These are phyloP conservation scores for Apotomis turbidana DNA, from an alignment of 2,888 invertebrate genomes.

Conservation along the genomic window DNA sequence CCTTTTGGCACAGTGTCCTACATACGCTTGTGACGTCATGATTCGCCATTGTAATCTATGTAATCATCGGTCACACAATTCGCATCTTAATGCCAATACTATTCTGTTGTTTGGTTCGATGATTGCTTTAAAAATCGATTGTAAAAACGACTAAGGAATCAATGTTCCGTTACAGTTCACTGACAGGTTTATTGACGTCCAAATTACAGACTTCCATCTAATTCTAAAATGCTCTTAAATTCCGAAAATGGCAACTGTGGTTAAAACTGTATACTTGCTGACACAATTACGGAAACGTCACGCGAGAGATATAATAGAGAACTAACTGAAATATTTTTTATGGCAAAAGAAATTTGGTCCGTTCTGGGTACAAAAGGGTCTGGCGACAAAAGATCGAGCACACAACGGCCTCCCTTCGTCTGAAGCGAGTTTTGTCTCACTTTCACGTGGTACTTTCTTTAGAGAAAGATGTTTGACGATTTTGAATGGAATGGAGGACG, in stretches of 20 bases:
- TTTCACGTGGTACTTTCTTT: constrained; percentile 38
- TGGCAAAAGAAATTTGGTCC: constrained; percentile 3
- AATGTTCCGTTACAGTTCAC: constrained; percentile 34
- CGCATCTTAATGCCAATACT: neutral
- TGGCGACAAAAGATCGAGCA: constrained; percentile 30
- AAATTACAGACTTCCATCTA: constrained; percentile 15
- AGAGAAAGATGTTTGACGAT: constrained; percentile 28
- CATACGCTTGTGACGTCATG: constrained; percentile 17
- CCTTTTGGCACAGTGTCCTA: constrained; percentile 12
- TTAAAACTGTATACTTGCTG: constrained; percentile 5
- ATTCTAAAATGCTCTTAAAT: constrained; percentile 7
- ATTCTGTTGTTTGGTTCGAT: constrained; percentile 12
- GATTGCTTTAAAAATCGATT: constrained; percentile 1
- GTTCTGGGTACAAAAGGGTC: constrained; percentile 6
- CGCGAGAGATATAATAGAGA: neutral
- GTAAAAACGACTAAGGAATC: constrained; percentile 16
- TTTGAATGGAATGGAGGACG: constrained; percentile 32
- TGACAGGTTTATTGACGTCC: constrained; percentile 11
- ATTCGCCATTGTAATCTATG: neutral
- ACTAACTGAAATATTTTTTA: constrained; percentile 5
- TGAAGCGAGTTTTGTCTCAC: constrained; percentile 37
- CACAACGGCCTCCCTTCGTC: constrained; percentile 20
- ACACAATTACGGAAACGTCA: constrained; percentile 1
- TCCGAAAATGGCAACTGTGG: neutral
- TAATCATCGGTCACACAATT: neutral